Percentiles rank a stretch among this genome's conserved stretches.
These are phyloP conservation scores for Nomada fucata DNA, from an alignment of 2,888 invertebrate species.

Conservation along the genomic window DNA sequence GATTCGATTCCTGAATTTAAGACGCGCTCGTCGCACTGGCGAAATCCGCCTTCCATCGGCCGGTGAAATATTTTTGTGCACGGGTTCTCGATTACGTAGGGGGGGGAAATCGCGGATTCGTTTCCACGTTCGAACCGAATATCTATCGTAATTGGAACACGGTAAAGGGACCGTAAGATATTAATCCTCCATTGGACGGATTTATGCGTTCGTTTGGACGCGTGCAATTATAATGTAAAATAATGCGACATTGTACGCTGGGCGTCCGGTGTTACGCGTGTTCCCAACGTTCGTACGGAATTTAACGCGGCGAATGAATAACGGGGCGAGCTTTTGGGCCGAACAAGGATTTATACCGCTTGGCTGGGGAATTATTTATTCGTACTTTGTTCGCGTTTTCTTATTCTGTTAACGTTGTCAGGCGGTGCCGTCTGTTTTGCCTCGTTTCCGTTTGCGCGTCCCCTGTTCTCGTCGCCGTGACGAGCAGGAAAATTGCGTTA, in stretches of 20 bases:
- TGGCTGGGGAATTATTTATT: slow-evolving; percentile 14
- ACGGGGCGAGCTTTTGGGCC: slow-evolving; percentile 5
- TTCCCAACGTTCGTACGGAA: slow-evolving; percentile 6
- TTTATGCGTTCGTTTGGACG: slow-evolving; percentile 23
- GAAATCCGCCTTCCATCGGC: too few species aligned
- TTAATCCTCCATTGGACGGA: slow-evolving; percentile 39
- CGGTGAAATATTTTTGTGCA: too few species aligned
- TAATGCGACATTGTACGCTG: slow-evolving; percentile 7
- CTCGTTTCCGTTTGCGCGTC: too few species aligned
- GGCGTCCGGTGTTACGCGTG: background rate
- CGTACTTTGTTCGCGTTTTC: background rate
- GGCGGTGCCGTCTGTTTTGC: too few species aligned
- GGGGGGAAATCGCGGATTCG: too few species aligned
- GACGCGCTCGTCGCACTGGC: too few species aligned
- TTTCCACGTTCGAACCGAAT: background rate
- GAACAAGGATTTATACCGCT: slow-evolving; percentile 23
- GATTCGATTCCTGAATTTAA: too few species aligned
- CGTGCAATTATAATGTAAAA: slow-evolving; percentile 37
- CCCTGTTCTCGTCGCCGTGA: too few species aligned
- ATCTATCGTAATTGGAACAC: slow-evolving; percentile 12
- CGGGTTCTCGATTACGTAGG: too few species aligned
- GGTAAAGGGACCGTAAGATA: slow-evolving; percentile 38
- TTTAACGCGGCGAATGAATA: slow-evolving; percentile 38
- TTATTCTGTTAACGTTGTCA: background rate
- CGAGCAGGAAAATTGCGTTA: too few species aligned